phyloP scores from a whole-genome alignment of 1,140 invertebrate species.

The Drosophila burlai region DNA sequence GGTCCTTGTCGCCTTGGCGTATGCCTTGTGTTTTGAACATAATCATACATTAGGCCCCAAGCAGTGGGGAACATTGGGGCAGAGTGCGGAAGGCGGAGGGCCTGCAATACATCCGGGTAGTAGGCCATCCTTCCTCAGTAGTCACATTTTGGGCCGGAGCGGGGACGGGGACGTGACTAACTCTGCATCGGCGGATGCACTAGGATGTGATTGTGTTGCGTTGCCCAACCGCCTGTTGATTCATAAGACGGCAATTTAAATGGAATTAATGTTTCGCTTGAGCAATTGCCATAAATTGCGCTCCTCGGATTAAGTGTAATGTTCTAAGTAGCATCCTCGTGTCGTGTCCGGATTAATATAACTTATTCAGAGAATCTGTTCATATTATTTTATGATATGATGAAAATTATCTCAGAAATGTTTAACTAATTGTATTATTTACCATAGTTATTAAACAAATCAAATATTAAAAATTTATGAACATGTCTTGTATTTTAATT shows the following conservation, averaged over 20 bases:
- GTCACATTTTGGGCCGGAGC: neutral
- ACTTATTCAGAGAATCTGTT: conserved; percentile 1
- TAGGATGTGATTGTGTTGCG: conserved; percentile 63
- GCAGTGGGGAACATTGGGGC: conserved; percentile 5
- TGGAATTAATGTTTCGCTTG: conserved; percentile 46
- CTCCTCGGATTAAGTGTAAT: conserved; percentile 32
- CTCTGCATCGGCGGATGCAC: conserved; percentile 57
- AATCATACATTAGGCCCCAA: conserved; percentile 72
- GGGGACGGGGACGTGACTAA: neutral
- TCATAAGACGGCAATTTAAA: conserved; percentile 50
- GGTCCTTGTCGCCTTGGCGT: conserved; percentile 49
- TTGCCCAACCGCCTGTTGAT: conserved; percentile 53
- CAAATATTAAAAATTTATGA: neutral
- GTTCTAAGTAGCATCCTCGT: conserved; percentile 5
- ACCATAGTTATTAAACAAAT: neutral
- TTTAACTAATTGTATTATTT: neutral
- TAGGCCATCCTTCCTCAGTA: conserved; percentile 52
- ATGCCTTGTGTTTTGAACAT: conserved; percentile 62
- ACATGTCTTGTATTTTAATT: neutral
- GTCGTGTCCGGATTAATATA: conserved; percentile 13
- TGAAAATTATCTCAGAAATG: neutral
- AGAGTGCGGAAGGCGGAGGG: neutral
- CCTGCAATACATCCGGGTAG: conserved; percentile 27
- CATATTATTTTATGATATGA: neutral
- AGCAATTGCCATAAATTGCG: conserved; percentile 44